A percentile compares a stretch with the other conserved stretches of the same genome.
phyloP scores from a whole-genome alignment of 2,113 vertebrate genomes.

The Chinchilla lanigera region DNA sequence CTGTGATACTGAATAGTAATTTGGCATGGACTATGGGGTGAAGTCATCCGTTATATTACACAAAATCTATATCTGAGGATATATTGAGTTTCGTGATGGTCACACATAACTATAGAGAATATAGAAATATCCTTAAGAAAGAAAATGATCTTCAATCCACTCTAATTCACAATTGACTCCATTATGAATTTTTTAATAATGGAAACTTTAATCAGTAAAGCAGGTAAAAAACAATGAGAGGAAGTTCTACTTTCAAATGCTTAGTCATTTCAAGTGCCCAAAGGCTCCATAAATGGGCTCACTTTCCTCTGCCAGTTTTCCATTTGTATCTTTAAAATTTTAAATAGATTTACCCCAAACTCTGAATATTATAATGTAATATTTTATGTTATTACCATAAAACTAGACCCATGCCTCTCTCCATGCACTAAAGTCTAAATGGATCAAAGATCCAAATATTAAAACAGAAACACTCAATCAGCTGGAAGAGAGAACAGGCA shows the following conservation, averaged over 20 bases:
- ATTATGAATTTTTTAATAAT: not conserved
- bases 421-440: not conserved
- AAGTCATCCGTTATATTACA: slow-evolving; percentile 75
- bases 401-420: not conserved
- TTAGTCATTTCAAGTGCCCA: not conserved
- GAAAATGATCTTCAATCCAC: not conserved
- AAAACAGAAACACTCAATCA: not conserved
- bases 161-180: not conserved
- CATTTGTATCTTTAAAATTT: not conserved
- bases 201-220: not conserved
- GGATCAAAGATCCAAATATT: not conserved
- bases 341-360: not conserved
- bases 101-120: slow-evolving; percentile 61
- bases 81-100: slow-evolving; percentile 53
- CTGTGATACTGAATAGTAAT: slow-evolving; percentile 72
- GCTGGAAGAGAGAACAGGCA: not conserved
- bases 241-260: not conserved
- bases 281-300: not conserved
- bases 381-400: not conserved
- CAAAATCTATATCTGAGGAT: slow-evolving; percentile 70
- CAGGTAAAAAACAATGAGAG: not conserved
- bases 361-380: not conserved
- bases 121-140: not conserved
- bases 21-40: slow-evolving; percentile 43
- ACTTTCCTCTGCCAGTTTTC: not conserved